Percentiles rank a stretch among this genome's conserved stretches.
These are phyloP conservation scores for Plebejus argus DNA, from an alignment of 2,888 invertebrate genomes.

Conservation along the genomic window DNA sequence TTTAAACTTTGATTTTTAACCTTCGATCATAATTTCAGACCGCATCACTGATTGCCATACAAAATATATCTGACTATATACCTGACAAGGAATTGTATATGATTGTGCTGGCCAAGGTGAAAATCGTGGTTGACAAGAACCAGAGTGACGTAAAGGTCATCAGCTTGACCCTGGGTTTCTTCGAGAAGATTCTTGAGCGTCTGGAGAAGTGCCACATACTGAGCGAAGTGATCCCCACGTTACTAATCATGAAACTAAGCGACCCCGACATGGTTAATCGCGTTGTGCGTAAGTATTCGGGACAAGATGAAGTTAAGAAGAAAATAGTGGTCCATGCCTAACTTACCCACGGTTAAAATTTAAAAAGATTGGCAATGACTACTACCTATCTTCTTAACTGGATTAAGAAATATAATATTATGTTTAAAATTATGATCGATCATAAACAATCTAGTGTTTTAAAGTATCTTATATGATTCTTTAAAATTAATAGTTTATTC, in stretches of 20 bases:
- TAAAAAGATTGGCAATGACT: no score
- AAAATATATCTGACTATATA: constrained; percentile 91
- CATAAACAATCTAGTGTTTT: no score
- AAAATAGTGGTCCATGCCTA: no score
- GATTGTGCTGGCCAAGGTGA: constrained; percentile 91
- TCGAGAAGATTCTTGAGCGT: constrained; percentile 90
- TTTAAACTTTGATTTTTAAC: not conserved
- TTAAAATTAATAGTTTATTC: no score
- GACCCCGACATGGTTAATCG: constrained; percentile 94
- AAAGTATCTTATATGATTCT: no score
- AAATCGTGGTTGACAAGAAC: constrained; percentile 89
- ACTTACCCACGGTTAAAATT: no score
- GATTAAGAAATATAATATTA: no score
- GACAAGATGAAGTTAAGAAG: not conserved
- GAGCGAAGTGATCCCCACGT: constrained; percentile 93
- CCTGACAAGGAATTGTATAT: constrained; percentile 90
- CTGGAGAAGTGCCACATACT: constrained; percentile 93
- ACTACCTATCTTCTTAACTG: no score
- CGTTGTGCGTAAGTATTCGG: constrained; percentile 92
- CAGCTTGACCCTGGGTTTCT: constrained; percentile 88
- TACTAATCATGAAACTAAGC: constrained; percentile 91
- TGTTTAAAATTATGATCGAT: no score
- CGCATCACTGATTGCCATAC: constrained; percentile 92
- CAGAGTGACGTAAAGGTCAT: constrained; percentile 89
- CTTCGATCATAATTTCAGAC: constrained; percentile 79